Evolutionary conservation across 2,113 vertebrate species (phyloP), one percentile per base, ranked within the genome.

Genomic region (Malaclemys terrapin): DNA sequence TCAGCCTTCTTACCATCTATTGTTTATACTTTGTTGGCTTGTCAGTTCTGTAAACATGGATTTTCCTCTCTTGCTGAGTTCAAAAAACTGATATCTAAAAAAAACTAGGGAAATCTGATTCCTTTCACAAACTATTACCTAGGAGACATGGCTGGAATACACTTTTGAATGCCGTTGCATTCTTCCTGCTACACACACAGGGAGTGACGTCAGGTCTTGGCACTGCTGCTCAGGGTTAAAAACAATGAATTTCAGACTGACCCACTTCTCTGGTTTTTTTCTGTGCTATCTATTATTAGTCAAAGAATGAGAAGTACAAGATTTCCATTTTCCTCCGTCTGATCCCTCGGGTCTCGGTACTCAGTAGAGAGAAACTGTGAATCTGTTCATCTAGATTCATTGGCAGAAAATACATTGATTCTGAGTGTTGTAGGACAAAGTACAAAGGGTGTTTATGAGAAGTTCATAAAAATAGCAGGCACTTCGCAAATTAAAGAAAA

Each of bases 1-100:
- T 97, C 88, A 95, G 93, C 93, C 97, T 94, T 88, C 52, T 94
- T 95, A 92, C 87, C 91, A 92, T 54, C 93, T 93, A 97, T 98
- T 98, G 97, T 98, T 98, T 97, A 86, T 96, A 87, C 90, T 85
- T 81, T 90, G 90, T 93, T 95, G 95, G 35, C 96, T 82, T 97
- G 94, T 97, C 93, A 83, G 84, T 94, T 87, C 52, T 94, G 94
- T 98, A 98, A 98, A 98, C 95, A 98, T 85, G 80, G 88, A 79
- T 96, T 96, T 95, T 96, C 97, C 94, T 91, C 91, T 95, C 84
- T 45, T 89, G 38, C 24, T 88, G 72, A 84, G 94, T 97, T 90
- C n/a, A 93, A 92, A 90, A 94, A 94, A 88, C 88, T 92, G 52
- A 90, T 97, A 87, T 45, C 75, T 94, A 56, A 42, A 80, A 31